phyloP scores from a whole-genome alignment of 2,113 vertebrate species.

The Sinosuthora webbiana region DNA sequence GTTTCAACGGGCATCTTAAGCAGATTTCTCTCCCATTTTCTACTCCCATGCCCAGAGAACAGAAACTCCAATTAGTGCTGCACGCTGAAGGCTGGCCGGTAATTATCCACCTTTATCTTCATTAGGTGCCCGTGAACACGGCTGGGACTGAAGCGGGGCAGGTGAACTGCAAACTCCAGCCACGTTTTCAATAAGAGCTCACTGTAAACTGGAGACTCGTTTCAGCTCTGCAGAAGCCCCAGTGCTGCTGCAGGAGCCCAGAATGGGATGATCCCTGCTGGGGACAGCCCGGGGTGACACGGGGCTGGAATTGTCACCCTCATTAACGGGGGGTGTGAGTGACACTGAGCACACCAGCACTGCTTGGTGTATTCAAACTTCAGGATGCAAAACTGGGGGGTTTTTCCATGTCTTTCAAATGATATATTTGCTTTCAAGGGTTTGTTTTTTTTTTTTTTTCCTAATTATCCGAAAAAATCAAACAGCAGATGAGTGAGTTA shows the following conservation, averaged over 20 bases:
- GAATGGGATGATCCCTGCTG: too few species aligned
- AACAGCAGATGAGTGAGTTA: not conserved
- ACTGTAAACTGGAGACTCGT: not conserved
- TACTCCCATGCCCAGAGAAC: not conserved
- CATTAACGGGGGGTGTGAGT: fast-evolving
- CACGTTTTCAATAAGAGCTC: not conserved
- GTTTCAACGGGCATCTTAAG: not conserved
- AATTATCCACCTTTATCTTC: slow-evolving; percentile 32
- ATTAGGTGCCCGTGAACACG: not conserved
- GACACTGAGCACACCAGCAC: not conserved
- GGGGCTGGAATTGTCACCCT: fast-evolving
- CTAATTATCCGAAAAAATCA: not conserved
- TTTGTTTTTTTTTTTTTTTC: not conserved
- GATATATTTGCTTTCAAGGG: not conserved
- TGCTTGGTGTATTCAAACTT: not conserved
- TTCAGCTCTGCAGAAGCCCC: not conserved
- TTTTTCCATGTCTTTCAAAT: not conserved
- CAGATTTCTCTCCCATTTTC: not conserved
- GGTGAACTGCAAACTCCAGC: not conserved
- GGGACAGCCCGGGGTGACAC: not conserved
- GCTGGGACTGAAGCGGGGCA: not conserved
- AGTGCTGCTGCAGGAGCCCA: not conserved
- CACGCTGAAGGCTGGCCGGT: slow-evolving; percentile 5
- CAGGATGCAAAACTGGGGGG: not conserved
- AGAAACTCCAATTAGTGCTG: slow-evolving; percentile 49